phyloP scores from a whole-genome alignment of 35 echinoderm and acorn worm species.

The Amphiura filiformis region DNA sequence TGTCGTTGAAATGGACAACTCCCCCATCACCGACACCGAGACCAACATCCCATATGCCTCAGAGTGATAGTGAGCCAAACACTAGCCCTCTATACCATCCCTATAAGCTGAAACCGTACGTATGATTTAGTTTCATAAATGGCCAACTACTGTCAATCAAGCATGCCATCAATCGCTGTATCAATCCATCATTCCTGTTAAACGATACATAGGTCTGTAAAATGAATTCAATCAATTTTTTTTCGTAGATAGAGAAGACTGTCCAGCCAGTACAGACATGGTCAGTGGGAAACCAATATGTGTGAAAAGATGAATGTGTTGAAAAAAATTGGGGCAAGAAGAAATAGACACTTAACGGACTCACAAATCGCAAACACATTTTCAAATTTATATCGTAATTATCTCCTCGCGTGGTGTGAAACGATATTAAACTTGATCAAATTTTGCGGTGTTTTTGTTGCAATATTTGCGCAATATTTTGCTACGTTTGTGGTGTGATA shows the following conservation, averaged over 20 bases:
- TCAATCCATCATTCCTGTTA: conserved; percentile 7
- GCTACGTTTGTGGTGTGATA: too few species aligned
- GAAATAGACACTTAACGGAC: too few species aligned
- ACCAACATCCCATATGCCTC: not conserved
- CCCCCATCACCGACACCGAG: not conserved
- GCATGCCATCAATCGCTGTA: not conserved
- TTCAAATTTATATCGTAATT: too few species aligned
- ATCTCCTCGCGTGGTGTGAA: too few species aligned
- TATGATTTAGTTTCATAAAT: conserved; percentile 9
- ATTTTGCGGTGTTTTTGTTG: too few species aligned
- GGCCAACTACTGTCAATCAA: conserved; percentile 2
- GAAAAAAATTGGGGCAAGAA: not conserved
- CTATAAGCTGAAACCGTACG: not conserved
- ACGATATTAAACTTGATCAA: too few species aligned
- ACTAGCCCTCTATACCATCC: not conserved
- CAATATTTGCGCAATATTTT: too few species aligned
- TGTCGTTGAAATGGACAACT: not conserved
- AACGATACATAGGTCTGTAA: conserved; percentile 12
- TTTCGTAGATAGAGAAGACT: not conserved
- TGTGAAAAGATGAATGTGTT: not conserved
- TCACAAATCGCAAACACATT: too few species aligned
- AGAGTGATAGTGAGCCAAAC: not conserved
- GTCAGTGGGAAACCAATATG: not conserved
- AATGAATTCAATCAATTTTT: conserved; percentile 4
- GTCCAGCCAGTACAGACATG: too few species aligned